Evolutionary conservation across 2,113 vertebrate genomes (phyloP), one percentile per base, ranked within the genome.

Genomic region (Perccottus glenii): DNA sequence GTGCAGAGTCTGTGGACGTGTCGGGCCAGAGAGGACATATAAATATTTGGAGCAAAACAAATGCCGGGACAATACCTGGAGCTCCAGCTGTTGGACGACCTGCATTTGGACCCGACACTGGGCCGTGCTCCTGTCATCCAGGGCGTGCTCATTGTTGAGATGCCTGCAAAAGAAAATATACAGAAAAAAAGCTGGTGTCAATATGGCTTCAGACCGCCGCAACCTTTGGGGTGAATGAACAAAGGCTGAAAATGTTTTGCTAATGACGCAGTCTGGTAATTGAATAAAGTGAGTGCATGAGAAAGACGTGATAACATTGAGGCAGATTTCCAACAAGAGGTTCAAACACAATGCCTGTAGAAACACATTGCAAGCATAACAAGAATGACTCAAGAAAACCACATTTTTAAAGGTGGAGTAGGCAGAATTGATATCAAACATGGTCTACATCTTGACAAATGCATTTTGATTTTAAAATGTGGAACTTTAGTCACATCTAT

Each of bases 61-160:
- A 44, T 47, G 14, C 4, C 4, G 73, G 80, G 73, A 80, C 83
- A 78, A 83, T 98, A 99, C 98, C 98, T 99, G 98, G 89, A 99
- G 94, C 91, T 99, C 98, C 95, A 99, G 96, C 94, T 99, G 98
- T 91, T 99, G 98, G 71, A 99, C 98, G 91, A 99, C 98, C 95
- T 99, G 98, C 97, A 99, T 99, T 91, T 99, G 98, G 88, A 99
- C 98, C 92, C 98, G 96, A 92, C 98, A 99, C 93, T 99, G 98
- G 85, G 98, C 98, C 78, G 98, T 99, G 93, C 98, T 99, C 93
- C 98, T 94, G 94, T 99, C 98, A 89, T 99, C 98, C 94, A 99
- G 92, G 88, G 97, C 97, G 87, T 99, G 98, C 93, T 99, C 98
- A 79, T 94, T 96, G 95, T 99, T 99, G 88, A 99, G 97, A 94